These are phyloP conservation scores for Macrophya alboannulata DNA, from an alignment of 2,888 invertebrate genomes.

Conservation along the genomic window DNA sequence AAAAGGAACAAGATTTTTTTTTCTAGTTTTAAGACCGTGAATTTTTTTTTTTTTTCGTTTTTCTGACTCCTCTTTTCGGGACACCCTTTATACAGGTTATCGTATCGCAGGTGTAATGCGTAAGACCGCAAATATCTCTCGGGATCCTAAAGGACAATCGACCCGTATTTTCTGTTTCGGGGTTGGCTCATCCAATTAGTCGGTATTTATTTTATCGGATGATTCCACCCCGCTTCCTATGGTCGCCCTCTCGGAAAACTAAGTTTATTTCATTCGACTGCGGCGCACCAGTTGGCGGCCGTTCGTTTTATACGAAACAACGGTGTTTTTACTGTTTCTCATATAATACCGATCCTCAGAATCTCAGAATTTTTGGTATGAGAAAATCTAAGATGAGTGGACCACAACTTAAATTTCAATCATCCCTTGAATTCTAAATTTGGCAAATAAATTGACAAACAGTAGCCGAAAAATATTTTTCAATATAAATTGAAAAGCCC, in stretches of 20 bases:
- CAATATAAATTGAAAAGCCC: too few relatives aligned
- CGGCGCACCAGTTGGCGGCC: neutral
- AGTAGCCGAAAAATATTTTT: too few relatives aligned
- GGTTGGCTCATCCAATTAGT: constrained; percentile 60
- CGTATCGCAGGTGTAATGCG: neutral
- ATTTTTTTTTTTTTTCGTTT: too few relatives aligned
- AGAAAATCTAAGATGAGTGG: too few relatives aligned
- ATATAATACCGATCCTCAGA: neutral
- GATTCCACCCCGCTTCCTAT: constrained; percentile 19
- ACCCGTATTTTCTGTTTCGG: constrained; percentile 41
- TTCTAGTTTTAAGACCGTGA: too few relatives aligned
- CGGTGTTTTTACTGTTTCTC: neutral
- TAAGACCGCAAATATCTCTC: neutral
- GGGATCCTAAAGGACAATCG: constrained; percentile 15
- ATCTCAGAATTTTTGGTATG: neutral
- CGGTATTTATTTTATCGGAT: constrained; percentile 53
- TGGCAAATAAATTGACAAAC: too few relatives aligned
- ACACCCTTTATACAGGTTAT: neutral
- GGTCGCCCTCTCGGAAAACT: constrained; percentile 32
- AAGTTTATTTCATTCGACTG: constrained; percentile 29
- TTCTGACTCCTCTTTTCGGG: neutral
- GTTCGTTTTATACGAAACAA: neutral
- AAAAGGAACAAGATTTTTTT: neutral
- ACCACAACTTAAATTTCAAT: too few relatives aligned
- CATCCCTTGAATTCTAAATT: too few relatives aligned